These are phyloP conservation scores for Fratercula arctica DNA, from an alignment of 2,797 vertebrate species.

Conservation along the genomic window DNA sequence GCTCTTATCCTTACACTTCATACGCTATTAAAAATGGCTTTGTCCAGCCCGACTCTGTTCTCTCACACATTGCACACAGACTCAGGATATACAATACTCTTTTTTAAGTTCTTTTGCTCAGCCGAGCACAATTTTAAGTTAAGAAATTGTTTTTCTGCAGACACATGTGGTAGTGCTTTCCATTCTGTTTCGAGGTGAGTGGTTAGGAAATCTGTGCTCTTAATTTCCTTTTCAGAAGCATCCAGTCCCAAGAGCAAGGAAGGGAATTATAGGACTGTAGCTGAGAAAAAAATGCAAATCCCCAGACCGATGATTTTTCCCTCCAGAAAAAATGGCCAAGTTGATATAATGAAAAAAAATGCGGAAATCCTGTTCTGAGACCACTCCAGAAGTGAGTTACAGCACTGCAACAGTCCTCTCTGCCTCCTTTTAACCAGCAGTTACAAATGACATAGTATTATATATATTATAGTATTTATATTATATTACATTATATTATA, in stretches of 20 bases:
- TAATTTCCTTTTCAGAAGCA: conserved; percentile 54
- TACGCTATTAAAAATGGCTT: background rate
- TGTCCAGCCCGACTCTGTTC: background rate
- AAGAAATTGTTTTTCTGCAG: conserved; percentile 49
- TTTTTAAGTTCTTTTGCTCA: conserved; percentile 75
- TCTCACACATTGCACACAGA: background rate
- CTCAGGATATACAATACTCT: background rate
- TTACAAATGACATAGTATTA: background rate
- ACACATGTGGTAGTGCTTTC: background rate
- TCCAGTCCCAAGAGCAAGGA: conserved; percentile 24
- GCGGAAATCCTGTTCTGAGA: background rate
- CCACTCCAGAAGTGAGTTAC: background rate
- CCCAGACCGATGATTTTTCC: background rate
- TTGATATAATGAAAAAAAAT: background rate
- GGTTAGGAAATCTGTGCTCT: conserved; percentile 52
- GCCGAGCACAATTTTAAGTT: conserved; percentile 27
- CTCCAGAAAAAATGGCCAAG: background rate
- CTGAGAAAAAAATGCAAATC: conserved; percentile 40
- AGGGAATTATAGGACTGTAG: conserved; percentile 42
- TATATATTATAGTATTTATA: background rate
- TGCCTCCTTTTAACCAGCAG: background rate
- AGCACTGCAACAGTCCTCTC: background rate
- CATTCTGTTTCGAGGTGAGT: conserved; percentile 54
- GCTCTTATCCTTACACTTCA: background rate
- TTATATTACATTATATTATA: background rate